Conservation (phyloP, 64 coral and sea anemone genomes). For the Porites australiensis region DNA sequence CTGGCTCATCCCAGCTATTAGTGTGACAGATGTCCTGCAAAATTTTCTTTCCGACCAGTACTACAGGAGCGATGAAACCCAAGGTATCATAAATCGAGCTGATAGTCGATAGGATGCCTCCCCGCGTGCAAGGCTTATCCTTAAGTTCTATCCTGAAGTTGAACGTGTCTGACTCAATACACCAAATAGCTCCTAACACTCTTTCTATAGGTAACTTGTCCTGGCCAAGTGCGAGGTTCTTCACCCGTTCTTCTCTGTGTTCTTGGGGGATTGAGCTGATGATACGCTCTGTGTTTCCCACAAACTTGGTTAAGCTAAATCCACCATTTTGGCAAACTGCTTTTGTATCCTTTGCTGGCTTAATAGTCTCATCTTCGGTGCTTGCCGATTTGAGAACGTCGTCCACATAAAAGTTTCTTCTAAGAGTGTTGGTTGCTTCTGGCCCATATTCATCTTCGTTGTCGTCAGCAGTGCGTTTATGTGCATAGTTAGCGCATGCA, state of each 20-base stretch:
- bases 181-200: slow-evolving; percentile 24
- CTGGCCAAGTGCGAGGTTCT: slow-evolving; percentile 43
- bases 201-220: slow-evolving; percentile 53
- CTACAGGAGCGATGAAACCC: slow-evolving; percentile 41
- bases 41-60: slow-evolving; percentile 27
- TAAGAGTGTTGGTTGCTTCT: not conserved
- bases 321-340: slow-evolving; percentile 27
- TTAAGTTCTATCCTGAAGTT: slow-evolving; percentile 42
- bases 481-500: too few relatives aligned
- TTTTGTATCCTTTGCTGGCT: slow-evolving; percentile 5
- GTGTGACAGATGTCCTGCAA: slow-evolving; percentile 36
- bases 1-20: slow-evolving; percentile 37
- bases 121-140: slow-evolving; percentile 22
- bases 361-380: slow-evolving; percentile 12
- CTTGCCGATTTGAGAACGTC: slow-evolving; percentile 8
- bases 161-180: slow-evolving; percentile 31
- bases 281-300: slow-evolving; percentile 39
- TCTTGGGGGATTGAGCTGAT: slow-evolving; percentile 47
- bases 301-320: slow-evolving; percentile 64
- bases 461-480: too few relatives aligned
- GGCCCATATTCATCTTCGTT: not conserved
- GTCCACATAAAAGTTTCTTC: not conserved
- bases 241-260: slow-evolving; percentile 35
- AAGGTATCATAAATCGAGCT: slow-evolving; percentile 42
- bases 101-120: slow-evolving; percentile 40